Conservation (phyloP, 2,113 vertebrate genomes). For the Aptenodytes forsteri region DNA sequence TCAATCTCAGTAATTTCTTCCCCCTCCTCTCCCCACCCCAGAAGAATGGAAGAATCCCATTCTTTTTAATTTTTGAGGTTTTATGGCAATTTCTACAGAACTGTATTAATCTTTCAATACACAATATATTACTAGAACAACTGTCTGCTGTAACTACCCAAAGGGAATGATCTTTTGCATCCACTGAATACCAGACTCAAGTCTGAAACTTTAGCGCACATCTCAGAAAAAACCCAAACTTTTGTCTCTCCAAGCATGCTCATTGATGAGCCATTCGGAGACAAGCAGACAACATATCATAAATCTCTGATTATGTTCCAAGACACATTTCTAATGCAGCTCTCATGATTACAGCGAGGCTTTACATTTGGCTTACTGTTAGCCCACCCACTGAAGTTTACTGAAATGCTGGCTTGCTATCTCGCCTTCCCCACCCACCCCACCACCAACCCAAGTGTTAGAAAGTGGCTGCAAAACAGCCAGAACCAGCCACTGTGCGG, state of each 20-base stretch:
- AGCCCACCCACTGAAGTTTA: not conserved
- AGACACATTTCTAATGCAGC: not conserved
- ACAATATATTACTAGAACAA: not conserved
- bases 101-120: not conserved
- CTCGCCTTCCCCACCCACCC: not conserved
- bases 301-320: not conserved
- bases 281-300: not conserved
- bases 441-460: not conserved
- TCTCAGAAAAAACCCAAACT: not conserved
- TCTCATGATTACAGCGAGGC: not conserved
- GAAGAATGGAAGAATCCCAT: not conserved
- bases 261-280: not conserved
- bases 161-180: not conserved
- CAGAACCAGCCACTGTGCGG: not conserved
- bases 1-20: not conserved
- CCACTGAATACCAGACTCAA: not conserved
- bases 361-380: not conserved
- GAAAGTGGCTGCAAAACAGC: not conserved
- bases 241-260: not conserved
- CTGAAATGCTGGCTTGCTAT: not conserved
- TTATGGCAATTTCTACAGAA: not conserved
- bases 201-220: not conserved
- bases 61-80: not conserved
- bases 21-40: no score
- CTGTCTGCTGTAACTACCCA: not conserved